phyloP scores from a whole-genome alignment of 2,113 vertebrate species.

The Eclectus roratus region DNA sequence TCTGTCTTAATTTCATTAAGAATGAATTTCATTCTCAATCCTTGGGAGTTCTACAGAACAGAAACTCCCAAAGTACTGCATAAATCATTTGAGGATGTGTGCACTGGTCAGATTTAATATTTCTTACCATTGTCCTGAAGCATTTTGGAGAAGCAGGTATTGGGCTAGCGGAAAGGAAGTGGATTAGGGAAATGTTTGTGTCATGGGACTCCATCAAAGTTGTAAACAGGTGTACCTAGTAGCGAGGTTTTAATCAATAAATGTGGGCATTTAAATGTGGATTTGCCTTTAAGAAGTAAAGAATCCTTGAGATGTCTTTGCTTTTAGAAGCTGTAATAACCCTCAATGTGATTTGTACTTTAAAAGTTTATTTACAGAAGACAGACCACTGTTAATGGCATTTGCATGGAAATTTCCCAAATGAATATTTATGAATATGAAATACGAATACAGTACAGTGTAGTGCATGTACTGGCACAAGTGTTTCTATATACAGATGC shows the following conservation, averaged over 20 bases:
- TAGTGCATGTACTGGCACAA: not conserved
- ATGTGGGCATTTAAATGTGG: not conserved
- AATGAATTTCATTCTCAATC: not conserved
- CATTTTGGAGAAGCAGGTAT: not conserved
- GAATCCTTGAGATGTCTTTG: conserved; percentile 30
- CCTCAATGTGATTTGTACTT: conserved; percentile 23
- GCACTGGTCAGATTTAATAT: not conserved
- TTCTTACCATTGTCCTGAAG: not conserved
- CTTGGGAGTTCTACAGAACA: not conserved
- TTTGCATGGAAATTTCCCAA: conserved; percentile 48
- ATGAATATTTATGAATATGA: conserved; percentile 46
- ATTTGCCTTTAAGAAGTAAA: not conserved
- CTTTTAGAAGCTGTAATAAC: not conserved
- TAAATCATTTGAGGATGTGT: not conserved
- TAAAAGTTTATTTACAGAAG: conserved; percentile 47
- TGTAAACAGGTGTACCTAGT: not conserved
- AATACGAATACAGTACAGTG: not conserved
- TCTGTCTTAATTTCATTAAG: not conserved
- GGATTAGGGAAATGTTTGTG: not conserved
- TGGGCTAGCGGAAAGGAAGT: not conserved
- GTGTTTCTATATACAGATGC: not conserved
- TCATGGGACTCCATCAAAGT: not conserved
- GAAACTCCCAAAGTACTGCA: not conserved
- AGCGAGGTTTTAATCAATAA: not conserved
- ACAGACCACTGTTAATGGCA: conserved; percentile 27